Base-by-base conservation (phyloP, 2,113 vertebrate genomes). In the Ranitomeya imitator region DNA sequence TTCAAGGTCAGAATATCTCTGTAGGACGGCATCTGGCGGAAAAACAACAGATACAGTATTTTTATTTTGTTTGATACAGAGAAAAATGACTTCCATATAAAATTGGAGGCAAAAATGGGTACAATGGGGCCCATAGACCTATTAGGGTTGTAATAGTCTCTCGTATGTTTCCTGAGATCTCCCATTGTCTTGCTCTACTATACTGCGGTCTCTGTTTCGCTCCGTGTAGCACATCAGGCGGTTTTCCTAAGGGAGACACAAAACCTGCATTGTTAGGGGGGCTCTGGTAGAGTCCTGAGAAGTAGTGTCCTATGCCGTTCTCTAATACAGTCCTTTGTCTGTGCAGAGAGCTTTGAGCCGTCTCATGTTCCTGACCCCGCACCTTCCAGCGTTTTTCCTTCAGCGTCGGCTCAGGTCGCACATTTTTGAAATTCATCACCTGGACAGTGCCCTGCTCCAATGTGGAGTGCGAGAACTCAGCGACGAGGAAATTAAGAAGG, bases 281-380 rank as follows among this genome's bases (percentile, higher is more conserved):
- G 2, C 8, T n/a, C 59, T 8, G 4, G 11, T 54, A 31, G 73
- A 76, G 45, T 74, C 31, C 7, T 67, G 37, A 31, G 16, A 19
- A 83, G 18, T 4, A n/a, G 26, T 85, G 83, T 76, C 69, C 67
- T 85, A 12, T 90, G 21, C 82, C 26, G 85, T 76, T 79, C 13
- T 45, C 83, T 90, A 86, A 57, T 81, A 0, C 18, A 91, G 18
- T 88, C 87, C 90, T 61, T 52, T n/a, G 63, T 54, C 26, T 90
- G 12, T 80, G 14, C 92, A 99, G 98, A 96, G 92, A 93, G 93
- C 93, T 71, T 92, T 99, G 87, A 96, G 97, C 92, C 92, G 79
- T 0, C 93, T 97, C 86, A 94, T 99, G 91, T 97, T 99, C 89
- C 94, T 99, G 67, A 97, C 96, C 0, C 93, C 96, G 0, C 90